These are phyloP conservation scores for Gopherus evgoodei DNA, from an alignment of 2,113 vertebrate species.

Conservation along the genomic window DNA sequence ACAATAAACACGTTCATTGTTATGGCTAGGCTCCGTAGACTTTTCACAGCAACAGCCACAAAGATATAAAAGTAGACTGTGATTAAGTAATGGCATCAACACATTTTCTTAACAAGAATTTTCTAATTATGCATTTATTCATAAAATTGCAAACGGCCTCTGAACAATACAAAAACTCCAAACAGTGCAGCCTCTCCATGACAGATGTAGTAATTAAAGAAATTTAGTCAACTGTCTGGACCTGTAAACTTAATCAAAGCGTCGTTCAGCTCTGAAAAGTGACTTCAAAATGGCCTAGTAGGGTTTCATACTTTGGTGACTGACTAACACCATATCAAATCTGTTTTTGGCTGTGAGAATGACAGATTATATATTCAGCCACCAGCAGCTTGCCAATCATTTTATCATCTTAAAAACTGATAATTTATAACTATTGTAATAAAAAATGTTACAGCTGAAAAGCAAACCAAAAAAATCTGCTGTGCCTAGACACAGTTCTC, in stretches of 20 bases:
- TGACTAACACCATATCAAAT: background rate
- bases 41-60: background rate
- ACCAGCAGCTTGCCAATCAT: background rate
- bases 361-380: background rate
- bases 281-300: background rate
- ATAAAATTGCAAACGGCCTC: background rate
- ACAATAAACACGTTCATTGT: background rate
- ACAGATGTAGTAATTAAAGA: background rate
- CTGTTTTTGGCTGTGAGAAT: background rate
- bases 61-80: background rate
- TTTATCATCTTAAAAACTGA: background rate
- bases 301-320: background rate
- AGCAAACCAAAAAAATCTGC: background rate
- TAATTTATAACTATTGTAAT: background rate
- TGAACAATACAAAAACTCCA: background rate
- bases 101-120: background rate
- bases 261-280: background rate
- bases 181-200: background rate
- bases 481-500: background rate
- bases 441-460: background rate
- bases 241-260: background rate
- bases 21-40: background rate
- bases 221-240: background rate
- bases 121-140: background rate
- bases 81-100: background rate